Evolutionary conservation across 2,113 vertebrate species (phyloP).

Genomic region (Neoarius graeffei): DNA sequence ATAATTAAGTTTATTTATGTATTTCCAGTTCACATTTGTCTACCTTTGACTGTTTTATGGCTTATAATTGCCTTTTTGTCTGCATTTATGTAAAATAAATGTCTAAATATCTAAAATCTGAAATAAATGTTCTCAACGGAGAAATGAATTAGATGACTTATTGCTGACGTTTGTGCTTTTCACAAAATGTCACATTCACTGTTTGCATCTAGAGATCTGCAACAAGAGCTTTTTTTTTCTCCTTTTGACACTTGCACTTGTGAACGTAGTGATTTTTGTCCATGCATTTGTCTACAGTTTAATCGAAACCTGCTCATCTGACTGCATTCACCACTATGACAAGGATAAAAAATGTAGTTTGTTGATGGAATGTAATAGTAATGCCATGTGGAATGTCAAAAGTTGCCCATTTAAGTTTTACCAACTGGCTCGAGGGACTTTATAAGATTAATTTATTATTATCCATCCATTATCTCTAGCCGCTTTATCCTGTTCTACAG

Average conservation of each 20-base stretch:
- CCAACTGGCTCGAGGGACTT: neutral
- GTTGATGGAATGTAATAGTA: neutral
- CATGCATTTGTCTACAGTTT: neutral
- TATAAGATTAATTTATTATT: too few species aligned
- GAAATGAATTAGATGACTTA: neutral
- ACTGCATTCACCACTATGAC: neutral
- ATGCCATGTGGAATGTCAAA: neutral
- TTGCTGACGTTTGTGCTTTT: neutral
- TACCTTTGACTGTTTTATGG: neutral
- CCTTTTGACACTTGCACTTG: neutral
- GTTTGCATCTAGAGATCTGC: neutral
- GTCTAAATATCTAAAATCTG: neutral
- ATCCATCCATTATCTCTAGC: too few species aligned
- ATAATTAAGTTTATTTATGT: neutral
- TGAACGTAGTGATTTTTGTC: neutral
- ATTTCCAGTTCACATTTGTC: neutral
- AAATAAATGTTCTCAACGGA: neutral
- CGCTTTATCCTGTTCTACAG: too few species aligned
- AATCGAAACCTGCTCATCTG: slow-evolving; percentile 27
- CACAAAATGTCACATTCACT: neutral
- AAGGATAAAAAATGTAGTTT: too few species aligned
- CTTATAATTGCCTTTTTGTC: neutral
- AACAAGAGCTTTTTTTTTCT: neutral
- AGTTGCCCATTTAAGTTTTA: neutral
- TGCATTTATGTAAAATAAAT: neutral